These are phyloP conservation scores for Lochmaea crataegi DNA, from an alignment of 2,888 invertebrate species.

Conservation along the genomic window DNA sequence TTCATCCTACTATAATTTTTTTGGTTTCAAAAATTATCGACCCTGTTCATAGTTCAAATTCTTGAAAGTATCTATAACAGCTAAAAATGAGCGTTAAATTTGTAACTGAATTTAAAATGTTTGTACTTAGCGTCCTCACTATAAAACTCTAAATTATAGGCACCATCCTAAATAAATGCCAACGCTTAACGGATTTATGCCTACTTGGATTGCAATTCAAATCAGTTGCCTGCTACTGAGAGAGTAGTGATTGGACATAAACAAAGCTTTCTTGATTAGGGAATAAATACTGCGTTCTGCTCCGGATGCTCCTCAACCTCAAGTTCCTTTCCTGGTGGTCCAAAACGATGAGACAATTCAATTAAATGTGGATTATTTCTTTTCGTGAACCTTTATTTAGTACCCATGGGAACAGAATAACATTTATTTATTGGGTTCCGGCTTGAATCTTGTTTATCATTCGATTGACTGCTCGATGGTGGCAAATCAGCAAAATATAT, in stretches of 20 bases:
- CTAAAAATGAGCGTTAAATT: no score
- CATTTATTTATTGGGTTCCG: conserved; percentile 27
- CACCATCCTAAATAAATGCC: conserved; percentile 61
- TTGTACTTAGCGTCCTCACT: conserved; percentile 20
- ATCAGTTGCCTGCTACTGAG: conserved; percentile 59
- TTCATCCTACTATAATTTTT: no score
- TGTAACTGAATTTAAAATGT: not conserved
- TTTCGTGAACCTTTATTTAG: conserved; percentile 38
- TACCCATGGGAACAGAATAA: conserved; percentile 27
- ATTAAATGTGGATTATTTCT: conserved; percentile 56
- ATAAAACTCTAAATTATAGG: conserved; percentile 56
- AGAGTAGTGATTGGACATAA: conserved; percentile 61
- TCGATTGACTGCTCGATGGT: conserved; percentile 3
- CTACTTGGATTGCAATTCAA: conserved; percentile 61
- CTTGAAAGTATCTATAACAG: no score
- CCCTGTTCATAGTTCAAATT: no score
- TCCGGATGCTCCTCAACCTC: conserved; percentile 47
- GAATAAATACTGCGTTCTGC: conserved; percentile 60
- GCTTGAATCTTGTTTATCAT: conserved; percentile 5
- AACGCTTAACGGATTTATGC: conserved; percentile 62
- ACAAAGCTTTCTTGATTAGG: conserved; percentile 63
- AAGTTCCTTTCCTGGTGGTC: conserved; percentile 58
- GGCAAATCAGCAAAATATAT: not conserved
- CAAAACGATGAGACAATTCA: conserved; percentile 61
- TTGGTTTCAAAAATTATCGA: no score